Base-by-base conservation (phyloP, 2,113 vertebrate genomes). In the Percopsis transmontana region DNA sequence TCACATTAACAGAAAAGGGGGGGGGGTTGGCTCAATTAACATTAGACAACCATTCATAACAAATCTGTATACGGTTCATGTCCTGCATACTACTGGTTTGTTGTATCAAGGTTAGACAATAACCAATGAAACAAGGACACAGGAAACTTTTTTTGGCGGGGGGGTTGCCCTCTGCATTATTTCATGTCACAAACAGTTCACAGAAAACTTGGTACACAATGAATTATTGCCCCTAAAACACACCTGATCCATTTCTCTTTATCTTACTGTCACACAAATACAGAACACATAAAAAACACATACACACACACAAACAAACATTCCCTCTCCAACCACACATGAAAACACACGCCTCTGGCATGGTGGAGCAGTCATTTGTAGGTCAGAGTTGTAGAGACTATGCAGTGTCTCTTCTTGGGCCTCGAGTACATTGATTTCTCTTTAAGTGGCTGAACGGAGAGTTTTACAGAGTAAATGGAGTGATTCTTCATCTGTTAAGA, bases 401-500 rank as follows among this genome's bases (percentile, higher is more conserved):
- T 11, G 18, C 57, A 71, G 56, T 48, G 68, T 72, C 83, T 80
- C 75, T 83, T 83, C 74, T 74, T 39, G 24, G 77, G 72, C 66
- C 81, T 82, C 50, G 59, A 60, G 54, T 47, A 60, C 84, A 91
- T 91, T 87, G 89, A 92, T 92, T 90, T 91, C 77, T 88, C 53
- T 50, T 82, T 82, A 89, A 86, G 77, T 64, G 76, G 80, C 77
- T 90, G 70, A 79, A 84, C 65, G 69, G 81, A 67, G 70, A 54
- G 72, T 79, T 77, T 74, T 79, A 84, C 45, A 76, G 85, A 90
- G 85, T 91, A 91, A 92, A 91, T 90, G 84, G 91, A 84, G 62
- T 80, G 84, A 88, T 91, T 90, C 83, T 93, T 95, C 90, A 93
- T 89, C 86, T 86, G 90, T 91, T 91, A 92, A 91, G 74, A 91